These are phyloP conservation scores for honey bee (Apis mellifera) DNA, from an alignment of 1,140 invertebrate species.

Conservation along the genomic window Amel_HAv3.1 CM009943.2:4857501-4858000, in stretches of 20 bases:
- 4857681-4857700: neutral
- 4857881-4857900: constrained; percentile 68
- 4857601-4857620: neutral
- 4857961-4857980: constrained; percentile 3
- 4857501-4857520: constrained; percentile 49
- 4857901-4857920: constrained; percentile 73
- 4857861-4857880: constrained; percentile 33
- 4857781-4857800: neutral
- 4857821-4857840: constrained; percentile 15
- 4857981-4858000: neutral
- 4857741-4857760: no score
- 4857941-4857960: constrained; percentile 59
- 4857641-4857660: neutral
- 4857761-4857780: neutral
- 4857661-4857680: neutral
- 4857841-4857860: constrained; percentile 54
- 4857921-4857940: constrained; percentile 60
- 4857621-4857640: neutral
- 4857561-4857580: no score
- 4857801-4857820: neutral
- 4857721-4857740: neutral
- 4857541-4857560: constrained; percentile 19
- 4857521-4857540: constrained; percentile 51
- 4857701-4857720: neutral
- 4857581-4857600: neutral